Percentiles rank a stretch among this genome's conserved stretches.
These are phyloP conservation scores for Chaetodon trifascialis DNA, from an alignment of 2,113 vertebrate species.

Conservation along the genomic window DNA sequence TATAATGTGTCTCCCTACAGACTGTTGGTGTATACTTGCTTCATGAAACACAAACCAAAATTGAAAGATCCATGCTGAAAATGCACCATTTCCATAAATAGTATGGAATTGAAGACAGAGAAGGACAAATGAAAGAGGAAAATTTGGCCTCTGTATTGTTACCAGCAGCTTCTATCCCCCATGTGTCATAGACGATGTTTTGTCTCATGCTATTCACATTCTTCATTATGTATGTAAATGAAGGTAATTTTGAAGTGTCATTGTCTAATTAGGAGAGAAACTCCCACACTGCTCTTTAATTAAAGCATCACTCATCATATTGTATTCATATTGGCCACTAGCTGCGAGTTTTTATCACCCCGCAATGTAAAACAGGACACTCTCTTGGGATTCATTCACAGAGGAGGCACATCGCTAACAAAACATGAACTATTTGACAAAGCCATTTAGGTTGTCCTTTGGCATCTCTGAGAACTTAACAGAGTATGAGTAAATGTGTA, in stretches of 20 bases:
- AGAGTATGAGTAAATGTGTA: background rate
- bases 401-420: background rate
- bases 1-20: background rate
- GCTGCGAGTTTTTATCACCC: background rate
- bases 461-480: background rate
- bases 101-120: background rate
- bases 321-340: conserved; percentile 5
- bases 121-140: background rate
- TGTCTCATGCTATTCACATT: background rate
- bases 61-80: background rate
- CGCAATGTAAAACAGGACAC: conserved; percentile 3
- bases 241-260: conserved; percentile 36
- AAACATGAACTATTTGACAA: conserved; percentile 14
- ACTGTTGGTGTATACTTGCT: background rate
- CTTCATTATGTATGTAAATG: conserved; percentile 31
- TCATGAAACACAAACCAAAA: background rate
- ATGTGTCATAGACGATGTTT: background rate
- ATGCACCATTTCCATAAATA: background rate
- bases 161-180: background rate
- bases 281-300: conserved; percentile 44
- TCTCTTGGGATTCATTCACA: conserved; percentile 13
- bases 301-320: conserved; percentile 39
- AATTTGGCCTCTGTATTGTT: background rate
- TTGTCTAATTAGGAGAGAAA: conserved; percentile 28
- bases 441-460: conserved; percentile 20